These are phyloP conservation scores for Esox lucius DNA, from an alignment of 2,797 vertebrate species.

Conservation along the genomic window DNA sequence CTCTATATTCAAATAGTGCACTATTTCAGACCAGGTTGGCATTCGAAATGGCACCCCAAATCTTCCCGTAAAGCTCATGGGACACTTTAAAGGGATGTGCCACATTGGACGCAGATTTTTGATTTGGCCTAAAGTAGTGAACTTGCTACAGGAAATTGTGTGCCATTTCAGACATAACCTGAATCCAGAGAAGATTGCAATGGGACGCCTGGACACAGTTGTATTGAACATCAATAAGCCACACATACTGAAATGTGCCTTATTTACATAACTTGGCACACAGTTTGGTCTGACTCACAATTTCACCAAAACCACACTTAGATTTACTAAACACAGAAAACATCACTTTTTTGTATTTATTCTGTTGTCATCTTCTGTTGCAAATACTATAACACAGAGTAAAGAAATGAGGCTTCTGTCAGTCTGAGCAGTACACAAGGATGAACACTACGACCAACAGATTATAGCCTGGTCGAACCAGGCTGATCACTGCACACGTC, in stretches of 20 bases:
- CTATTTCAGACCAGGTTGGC: neutral
- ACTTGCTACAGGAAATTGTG: neutral
- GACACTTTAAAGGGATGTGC: neutral
- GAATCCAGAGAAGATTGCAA: slow-evolving; percentile 54
- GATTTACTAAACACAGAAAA: slow-evolving; percentile 45
- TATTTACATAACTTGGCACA: slow-evolving; percentile 56
- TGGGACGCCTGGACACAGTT: slow-evolving; percentile 55
- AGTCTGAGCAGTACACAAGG: slow-evolving; percentile 42
- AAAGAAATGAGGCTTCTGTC: slow-evolving; percentile 39
- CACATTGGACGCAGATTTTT: neutral
- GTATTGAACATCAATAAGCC: slow-evolving; percentile 38
- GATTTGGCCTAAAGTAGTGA: neutral
- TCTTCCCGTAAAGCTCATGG: neutral
- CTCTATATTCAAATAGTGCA: neutral
- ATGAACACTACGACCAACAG: slow-evolving; percentile 28
- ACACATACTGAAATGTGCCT: slow-evolving; percentile 40
- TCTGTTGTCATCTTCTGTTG: slow-evolving; percentile 39
- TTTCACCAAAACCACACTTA: slow-evolving; percentile 47
- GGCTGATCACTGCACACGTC: neutral
- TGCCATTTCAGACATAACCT: neutral
- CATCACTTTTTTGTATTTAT: slow-evolving; percentile 37
- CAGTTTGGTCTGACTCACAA: slow-evolving; percentile 44
- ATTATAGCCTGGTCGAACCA: neutral
- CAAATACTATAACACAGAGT: slow-evolving; percentile 34
- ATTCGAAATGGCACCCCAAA: neutral